phyloP scores from a whole-genome alignment of 2,113 vertebrate genomes.

The Xiphophorus hellerii region DNA sequence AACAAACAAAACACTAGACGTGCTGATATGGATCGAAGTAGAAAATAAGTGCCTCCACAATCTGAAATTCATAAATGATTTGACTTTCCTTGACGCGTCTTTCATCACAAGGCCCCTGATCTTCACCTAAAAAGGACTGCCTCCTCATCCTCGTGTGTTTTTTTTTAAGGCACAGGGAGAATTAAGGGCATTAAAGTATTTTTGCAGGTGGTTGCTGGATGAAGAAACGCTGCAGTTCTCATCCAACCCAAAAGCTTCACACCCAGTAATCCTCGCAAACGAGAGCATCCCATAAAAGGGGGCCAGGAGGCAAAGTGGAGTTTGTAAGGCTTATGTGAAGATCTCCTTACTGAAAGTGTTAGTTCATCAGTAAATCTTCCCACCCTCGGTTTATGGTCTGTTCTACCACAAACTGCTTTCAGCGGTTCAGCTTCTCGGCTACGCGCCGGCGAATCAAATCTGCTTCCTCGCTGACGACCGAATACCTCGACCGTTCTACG shows the following conservation, averaged over 20 bases:
- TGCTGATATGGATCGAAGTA: background rate
- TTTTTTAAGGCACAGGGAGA: background rate
- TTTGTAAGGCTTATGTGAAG: constrained; percentile 16
- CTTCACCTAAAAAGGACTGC: constrained; percentile 5
- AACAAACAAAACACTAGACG: background rate
- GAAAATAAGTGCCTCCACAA: background rate
- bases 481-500: background rate
- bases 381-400: background rate
- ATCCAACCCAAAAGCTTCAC: constrained; percentile 20
- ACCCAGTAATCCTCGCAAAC: constrained; percentile 44
- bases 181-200: constrained; percentile 16
- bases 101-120: too few relatives aligned
- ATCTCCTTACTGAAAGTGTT: constrained; percentile 15
- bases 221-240: constrained; percentile 40
- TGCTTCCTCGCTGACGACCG: background rate
- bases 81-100: too few relatives aligned
- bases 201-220: constrained; percentile 19
- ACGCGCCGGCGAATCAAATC: background rate
- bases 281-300: constrained; percentile 16
- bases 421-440: background rate
- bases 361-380: constrained; percentile 23
- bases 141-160: background rate
- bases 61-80: background rate
- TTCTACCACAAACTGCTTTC: background rate
- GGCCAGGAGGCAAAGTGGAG: constrained; percentile 8